Evolutionary conservation across 2,797 vertebrate species (phyloP).

Genomic region (Erpetoichthys calabaricus): DNA sequence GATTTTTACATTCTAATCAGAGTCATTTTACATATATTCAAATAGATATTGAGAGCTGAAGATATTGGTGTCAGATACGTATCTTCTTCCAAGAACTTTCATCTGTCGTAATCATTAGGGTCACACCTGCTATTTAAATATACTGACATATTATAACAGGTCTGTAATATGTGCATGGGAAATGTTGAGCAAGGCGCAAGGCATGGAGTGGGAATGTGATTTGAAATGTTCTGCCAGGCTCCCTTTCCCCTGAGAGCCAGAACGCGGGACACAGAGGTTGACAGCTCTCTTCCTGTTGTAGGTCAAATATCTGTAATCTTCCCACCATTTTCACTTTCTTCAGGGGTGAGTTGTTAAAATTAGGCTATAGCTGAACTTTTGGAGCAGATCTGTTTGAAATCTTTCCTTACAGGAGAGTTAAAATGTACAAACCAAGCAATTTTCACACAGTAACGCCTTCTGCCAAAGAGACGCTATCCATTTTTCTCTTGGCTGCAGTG

Average conservation of each 20-base stretch:
- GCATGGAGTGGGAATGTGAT: conserved; percentile 73
- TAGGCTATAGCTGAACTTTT: conserved; percentile 69
- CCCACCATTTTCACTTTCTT: conserved; percentile 72
- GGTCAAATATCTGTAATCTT: conserved; percentile 89
- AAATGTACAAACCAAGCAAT: conserved; percentile 28
- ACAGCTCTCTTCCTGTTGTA: conserved; percentile 75
- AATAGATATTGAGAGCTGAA: no score
- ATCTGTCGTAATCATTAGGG: no score
- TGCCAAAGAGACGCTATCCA: conserved; percentile 25
- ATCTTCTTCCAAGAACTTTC: no score
- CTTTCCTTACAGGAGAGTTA: conserved; percentile 47
- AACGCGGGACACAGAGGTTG: conserved; percentile 61
- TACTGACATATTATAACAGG: background rate
- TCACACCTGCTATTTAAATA: background rate
- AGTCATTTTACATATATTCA: no score
- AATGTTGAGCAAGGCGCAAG: conserved; percentile 13
- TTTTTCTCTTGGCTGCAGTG: conserved; percentile 15
- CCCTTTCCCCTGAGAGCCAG: conserved; percentile 65
- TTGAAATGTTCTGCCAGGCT: conserved; percentile 75
- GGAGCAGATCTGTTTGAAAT: conserved; percentile 41
- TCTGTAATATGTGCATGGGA: background rate
- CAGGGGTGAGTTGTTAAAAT: conserved; percentile 72
- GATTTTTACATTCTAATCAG: no score
- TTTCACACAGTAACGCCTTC: conserved; percentile 55
- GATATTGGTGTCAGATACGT: no score